Evolutionary conservation across 2,888 invertebrate species (phyloP), one percentile per base, ranked within the genome.

Genomic region (Periphyllus acericola): DNA sequence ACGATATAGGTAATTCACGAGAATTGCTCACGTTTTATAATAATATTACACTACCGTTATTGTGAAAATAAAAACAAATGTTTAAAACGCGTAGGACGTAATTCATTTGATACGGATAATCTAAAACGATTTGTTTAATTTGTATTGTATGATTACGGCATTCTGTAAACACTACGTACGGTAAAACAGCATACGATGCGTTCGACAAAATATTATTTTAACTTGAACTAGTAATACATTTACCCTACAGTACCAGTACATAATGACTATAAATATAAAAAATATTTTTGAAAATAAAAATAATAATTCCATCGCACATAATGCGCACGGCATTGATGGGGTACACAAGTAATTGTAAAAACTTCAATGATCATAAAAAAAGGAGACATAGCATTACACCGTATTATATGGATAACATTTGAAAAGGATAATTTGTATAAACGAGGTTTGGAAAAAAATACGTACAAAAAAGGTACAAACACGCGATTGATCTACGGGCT

Each of bases 341-440:
- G 52, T 52, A 34, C 3, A 46, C 34, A 14, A 72, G 72, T 72
- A 34, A 72, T 82, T 34, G 25, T 52, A 71, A 29, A 71, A 71
- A 32, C 82, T 82, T 82, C 32, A 52, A 52, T 71, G 72, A 82
- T 82, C 46, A 52, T 52, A 52, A 72, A 52, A 5, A 19, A 34
- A 19, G 19, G 34, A 66, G n/a, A n/a, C n/a, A n/a, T n/a, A n/a
- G n/a, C 36, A 14, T 46, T 46, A 11, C 11, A 46, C 46, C 14
- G 40, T 60, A 29, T 36, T 80, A 40, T 74, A 40, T 40, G 29
- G 72, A 72, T 32, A 14, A 34, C 5, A 72, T 80, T 66, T 36
- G n/a, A 80, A 80, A 80, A 80, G 80, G 72, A 34, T 83, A 83
- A 83, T 83, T 83, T 74, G 74, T 83, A 55, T 75, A 83, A 75